Base-by-base conservation (phyloP, 2,797 vertebrate species). In the Podargus strigoides region DNA sequence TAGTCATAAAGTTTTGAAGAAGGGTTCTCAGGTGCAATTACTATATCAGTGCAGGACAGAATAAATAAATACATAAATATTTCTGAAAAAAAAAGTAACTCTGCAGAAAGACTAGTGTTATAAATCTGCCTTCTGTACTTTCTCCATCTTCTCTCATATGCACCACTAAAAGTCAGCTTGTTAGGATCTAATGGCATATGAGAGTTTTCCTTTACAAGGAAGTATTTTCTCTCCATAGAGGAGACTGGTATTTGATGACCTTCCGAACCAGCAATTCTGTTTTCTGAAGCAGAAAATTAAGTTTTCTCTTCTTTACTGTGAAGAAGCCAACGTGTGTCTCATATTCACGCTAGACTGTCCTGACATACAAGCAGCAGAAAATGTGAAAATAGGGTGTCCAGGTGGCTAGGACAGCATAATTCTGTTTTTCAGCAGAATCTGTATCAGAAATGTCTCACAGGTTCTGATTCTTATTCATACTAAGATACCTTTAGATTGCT, bases 281-380 rank as follows among this genome's bases (percentile, higher is more conserved):
- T 93, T 95, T 83, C 90, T 95, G 95, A 94, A 95, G 92, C 94
- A 95, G 94, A 96, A 96, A 96, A 97, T 95, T 91, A 93, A 93
- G 64, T 92, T 93, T 87, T 85, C 56, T 76, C 39, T 62, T 89
- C 58, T 93, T 78, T 79, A 36, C 68, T 73, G 26, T 80, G 80
- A 64, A 90, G 81, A 87, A 91, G 70, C 30, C 89, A 78, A 14
- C 28, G 74, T 82, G 59, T 70, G 39, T 83, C 68, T 72, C 39
- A 14, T 56, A 87, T 88, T 88, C 74, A 87, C 0, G 0, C 44
- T 49, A 91, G 79, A 46, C 37, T 84, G 59, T 96, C 63, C 67
- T 92, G 89, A 85, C 82, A 76, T 21, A 81, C 11, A 47, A 76
- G 76, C 55, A 84, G 59, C 50, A 90, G 85, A 77, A 89, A 89